These are phyloP conservation scores for Morus bassanus DNA, from an alignment of 2,797 vertebrate genomes.

Conservation along the genomic window DNA sequence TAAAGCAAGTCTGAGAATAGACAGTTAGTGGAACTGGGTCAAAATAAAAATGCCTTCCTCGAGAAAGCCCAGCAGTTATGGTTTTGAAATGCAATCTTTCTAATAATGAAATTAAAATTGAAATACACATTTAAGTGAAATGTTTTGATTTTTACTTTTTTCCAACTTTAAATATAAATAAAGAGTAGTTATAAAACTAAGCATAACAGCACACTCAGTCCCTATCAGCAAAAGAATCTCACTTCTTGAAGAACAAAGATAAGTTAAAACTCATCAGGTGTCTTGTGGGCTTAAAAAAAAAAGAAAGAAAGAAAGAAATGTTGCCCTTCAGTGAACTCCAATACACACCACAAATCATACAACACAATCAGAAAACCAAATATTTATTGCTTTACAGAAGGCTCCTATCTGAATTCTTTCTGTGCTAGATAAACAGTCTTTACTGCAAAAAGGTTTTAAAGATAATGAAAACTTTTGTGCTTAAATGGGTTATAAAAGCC, in stretches of 20 bases:
- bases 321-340: not conserved
- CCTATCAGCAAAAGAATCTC: not conserved
- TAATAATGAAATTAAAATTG: not conserved
- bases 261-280: not conserved
- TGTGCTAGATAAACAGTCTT: not conserved
- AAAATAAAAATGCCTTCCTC: not conserved
- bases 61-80: not conserved
- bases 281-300: not conserved
- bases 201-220: not conserved
- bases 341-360: not conserved
- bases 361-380: conserved; percentile 4
- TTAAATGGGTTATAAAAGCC: not conserved
- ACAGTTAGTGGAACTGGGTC: not conserved
- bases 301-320: not conserved
- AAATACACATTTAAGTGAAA: not conserved
- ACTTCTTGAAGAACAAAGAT: not conserved
- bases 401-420: not conserved
- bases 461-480: not conserved
- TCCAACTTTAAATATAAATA: not conserved
- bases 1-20: not conserved
- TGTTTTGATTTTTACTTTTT: not conserved
- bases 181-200: not conserved
- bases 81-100: not conserved
- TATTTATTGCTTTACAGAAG: not conserved
- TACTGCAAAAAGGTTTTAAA: not conserved